Percentiles rank a stretch among this genome's conserved stretches.
Evolutionary conservation across 2,888 invertebrate species (phyloP).

Genomic region (Oligia strigilis): DNA sequence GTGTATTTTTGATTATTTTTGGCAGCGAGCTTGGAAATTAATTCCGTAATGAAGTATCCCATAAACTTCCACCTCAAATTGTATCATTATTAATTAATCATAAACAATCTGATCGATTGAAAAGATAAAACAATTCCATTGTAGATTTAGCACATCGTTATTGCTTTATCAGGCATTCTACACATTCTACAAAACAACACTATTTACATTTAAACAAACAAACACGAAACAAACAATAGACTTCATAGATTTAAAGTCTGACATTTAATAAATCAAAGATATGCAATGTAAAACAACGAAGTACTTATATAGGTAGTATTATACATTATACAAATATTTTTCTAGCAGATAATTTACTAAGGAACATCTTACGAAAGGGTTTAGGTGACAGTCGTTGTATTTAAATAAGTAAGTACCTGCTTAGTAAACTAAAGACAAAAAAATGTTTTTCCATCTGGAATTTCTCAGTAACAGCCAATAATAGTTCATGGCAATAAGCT

Average conservation of each 20-base stretch:
- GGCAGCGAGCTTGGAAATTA: background rate
- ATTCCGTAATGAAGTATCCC: background rate
- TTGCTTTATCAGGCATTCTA: conserved; percentile 13
- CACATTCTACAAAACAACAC: conserved; percentile 5
- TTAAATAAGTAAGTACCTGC: no score
- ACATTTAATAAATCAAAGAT: background rate
- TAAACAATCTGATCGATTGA: background rate
- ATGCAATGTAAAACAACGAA: background rate
- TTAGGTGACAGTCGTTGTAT: background rate
- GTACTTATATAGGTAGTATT: no score
- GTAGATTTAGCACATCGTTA: background rate
- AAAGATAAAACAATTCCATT: background rate
- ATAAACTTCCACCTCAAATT: background rate
- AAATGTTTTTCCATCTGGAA: background rate
- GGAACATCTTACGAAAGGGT: no score
- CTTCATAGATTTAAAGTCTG: background rate
- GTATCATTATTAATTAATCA: background rate
- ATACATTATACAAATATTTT: no score
- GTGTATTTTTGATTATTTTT: background rate
- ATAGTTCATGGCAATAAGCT: background rate
- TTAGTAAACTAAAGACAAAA: background rate
- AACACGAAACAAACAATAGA: background rate
- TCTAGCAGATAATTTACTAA: background rate
- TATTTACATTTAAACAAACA: conserved; percentile 1
- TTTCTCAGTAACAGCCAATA: background rate